Evolutionary conservation across 2,888 invertebrate species (phyloP).

Genomic region (Galerucella pusilla): DNA sequence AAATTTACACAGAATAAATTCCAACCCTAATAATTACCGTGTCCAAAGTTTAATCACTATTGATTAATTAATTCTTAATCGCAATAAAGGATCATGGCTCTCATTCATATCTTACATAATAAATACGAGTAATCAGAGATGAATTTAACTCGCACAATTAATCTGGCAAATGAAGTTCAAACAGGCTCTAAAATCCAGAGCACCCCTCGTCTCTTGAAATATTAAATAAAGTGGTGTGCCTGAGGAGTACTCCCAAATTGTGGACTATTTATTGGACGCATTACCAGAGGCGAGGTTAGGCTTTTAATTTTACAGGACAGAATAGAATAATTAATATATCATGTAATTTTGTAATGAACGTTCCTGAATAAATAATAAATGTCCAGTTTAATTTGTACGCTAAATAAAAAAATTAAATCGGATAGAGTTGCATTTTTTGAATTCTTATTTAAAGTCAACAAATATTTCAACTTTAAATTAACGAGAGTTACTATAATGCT

Average conservation of each 20-base stretch:
- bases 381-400: not conserved
- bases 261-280: conserved; percentile 32
- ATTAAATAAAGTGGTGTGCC: conserved; percentile 38
- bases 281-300: conserved; percentile 22
- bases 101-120: conserved; percentile 16
- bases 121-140: conserved; percentile 14
- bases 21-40: not conserved
- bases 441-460: no score
- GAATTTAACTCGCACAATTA: conserved; percentile 32
- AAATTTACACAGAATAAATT: not conserved
- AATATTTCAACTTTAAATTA: no score
- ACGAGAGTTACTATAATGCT: no score
- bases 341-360: not conserved
- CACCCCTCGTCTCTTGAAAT: conserved; percentile 34
- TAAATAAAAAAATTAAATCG: not conserved
- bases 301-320: conserved; percentile 18
- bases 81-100: conserved; percentile 1
- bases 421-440: not conserved
- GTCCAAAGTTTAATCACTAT: not conserved
- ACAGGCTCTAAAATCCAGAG: conserved; percentile 26
- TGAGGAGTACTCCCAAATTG: conserved; percentile 27
- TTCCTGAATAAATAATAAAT: not conserved
- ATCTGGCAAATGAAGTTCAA: conserved; percentile 34
- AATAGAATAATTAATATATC: conserved; percentile 9
- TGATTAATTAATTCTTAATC: conserved; percentile 9